Percentiles rank a stretch among this genome's conserved stretches.
These are phyloP conservation scores for Ecdyonurus torrentis DNA, from an alignment of 2,888 invertebrate genomes.

Conservation along the genomic window DNA sequence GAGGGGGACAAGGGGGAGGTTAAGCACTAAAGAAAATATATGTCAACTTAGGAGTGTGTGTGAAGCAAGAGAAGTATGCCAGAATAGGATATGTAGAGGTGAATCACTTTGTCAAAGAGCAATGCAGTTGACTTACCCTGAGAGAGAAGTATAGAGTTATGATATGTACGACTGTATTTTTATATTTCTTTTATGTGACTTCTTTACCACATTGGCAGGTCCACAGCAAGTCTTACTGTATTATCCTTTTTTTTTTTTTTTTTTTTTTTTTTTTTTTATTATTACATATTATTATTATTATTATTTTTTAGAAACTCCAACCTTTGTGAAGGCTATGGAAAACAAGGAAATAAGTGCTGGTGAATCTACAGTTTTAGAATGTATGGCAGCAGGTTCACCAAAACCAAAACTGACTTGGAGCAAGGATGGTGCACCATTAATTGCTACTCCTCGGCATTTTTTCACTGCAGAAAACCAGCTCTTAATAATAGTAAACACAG, in stretches of 20 bases:
- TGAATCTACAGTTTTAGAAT: slow-evolving; percentile 72
- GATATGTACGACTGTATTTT: no score
- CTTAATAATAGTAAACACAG: slow-evolving; percentile 68
- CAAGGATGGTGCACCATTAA: slow-evolving; percentile 60
- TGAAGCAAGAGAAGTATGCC: no score
- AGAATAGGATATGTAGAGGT: no score
- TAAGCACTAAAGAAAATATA: no score
- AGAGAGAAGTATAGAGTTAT: no score
- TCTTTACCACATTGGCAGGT: neutral
- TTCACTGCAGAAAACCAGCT: slow-evolving; percentile 77
- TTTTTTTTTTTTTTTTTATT: slow-evolving; percentile 1
- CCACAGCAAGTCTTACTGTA: slow-evolving; percentile 10
- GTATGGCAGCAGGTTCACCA: slow-evolving; percentile 72
- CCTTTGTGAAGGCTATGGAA: slow-evolving; percentile 71
- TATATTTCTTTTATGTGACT: no score
- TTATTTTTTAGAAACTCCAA: slow-evolving; percentile 57
- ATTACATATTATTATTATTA: no score
- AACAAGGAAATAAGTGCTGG: slow-evolving; percentile 69
- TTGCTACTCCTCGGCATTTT: slow-evolving; percentile 63
- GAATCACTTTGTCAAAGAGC: no score
- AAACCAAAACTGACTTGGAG: slow-evolving; percentile 68
- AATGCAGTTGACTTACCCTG: no score
- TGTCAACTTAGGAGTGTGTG: no score
- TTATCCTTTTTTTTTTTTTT: slow-evolving; percentile 4
- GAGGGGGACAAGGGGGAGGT: no score